These are phyloP conservation scores for Amphiprion clarkii DNA, from an alignment of 2,797 vertebrate genomes.

Conservation along the genomic window DNA sequence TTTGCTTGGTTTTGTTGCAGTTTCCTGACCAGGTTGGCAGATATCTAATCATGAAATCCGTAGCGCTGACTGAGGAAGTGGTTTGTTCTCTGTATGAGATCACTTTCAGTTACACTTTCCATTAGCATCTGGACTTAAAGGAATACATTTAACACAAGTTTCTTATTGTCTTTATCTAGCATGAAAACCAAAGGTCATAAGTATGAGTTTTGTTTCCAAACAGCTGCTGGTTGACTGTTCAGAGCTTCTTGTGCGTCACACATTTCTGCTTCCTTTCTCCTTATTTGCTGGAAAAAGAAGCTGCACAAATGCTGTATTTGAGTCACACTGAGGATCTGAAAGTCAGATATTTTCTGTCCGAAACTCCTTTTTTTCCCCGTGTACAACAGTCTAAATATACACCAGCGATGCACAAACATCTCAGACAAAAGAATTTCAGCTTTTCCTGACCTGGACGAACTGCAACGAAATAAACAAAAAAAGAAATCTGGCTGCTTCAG, in stretches of 20 bases:
- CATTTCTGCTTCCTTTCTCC: slow-evolving; percentile 1
- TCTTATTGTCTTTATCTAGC: background rate
- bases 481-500: slow-evolving; percentile 15
- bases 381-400: slow-evolving; percentile 9
- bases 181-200: background rate
- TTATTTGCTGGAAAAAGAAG: slow-evolving; percentile 13
- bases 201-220: background rate
- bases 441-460: slow-evolving; percentile 29
- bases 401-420: slow-evolving; percentile 1
- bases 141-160: background rate
- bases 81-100: too few relatives aligned
- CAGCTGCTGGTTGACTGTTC: background rate
- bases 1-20: too few relatives aligned
- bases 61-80: background rate
- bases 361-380: slow-evolving; percentile 9
- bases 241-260: background rate
- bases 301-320: slow-evolving; percentile 13
- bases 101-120: too few relatives aligned
- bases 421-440: slow-evolving; percentile 23
- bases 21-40: too few relatives aligned
- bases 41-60: background rate
- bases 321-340: slow-evolving; percentile 48
- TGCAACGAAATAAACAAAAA: slow-evolving; percentile 40
- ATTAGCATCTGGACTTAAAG: too few relatives aligned
- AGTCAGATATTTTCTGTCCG: slow-evolving; percentile 31